Conservation (phyloP, 2,113 vertebrate genomes). For the Dromaius novaehollandiae region DNA sequence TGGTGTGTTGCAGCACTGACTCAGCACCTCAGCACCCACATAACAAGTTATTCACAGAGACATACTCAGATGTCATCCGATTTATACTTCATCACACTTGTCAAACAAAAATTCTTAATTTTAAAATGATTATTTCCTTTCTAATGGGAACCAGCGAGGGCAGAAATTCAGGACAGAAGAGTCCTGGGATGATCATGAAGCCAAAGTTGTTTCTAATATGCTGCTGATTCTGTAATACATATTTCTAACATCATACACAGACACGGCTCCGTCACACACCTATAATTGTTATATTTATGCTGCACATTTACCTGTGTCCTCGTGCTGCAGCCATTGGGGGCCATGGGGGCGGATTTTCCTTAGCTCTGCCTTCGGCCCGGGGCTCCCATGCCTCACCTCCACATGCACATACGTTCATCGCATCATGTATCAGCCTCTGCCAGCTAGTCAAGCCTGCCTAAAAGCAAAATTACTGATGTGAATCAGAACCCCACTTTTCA, state of each 20-base stretch:
- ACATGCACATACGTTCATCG: fast-evolving
- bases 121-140: background rate
- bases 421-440: background rate
- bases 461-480: background rate
- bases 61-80: background rate
- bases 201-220: background rate
- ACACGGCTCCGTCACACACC: background rate
- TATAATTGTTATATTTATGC: fast-evolving
- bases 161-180: background rate
- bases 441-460: background rate
- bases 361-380: background rate
- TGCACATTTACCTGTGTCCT: background rate
- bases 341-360: background rate
- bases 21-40: fast-evolving
- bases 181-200: background rate
- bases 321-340: fast-evolving
- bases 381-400: background rate
- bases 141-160: background rate
- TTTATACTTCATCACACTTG: background rate
- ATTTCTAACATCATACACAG: background rate
- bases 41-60: background rate
- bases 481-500: background rate
- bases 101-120: background rate
- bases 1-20: background rate
- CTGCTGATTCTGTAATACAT: background rate